These are phyloP conservation scores for Leptarthrus brevirostris DNA, from an alignment of 2,888 invertebrate species.

Conservation along the genomic window DNA sequence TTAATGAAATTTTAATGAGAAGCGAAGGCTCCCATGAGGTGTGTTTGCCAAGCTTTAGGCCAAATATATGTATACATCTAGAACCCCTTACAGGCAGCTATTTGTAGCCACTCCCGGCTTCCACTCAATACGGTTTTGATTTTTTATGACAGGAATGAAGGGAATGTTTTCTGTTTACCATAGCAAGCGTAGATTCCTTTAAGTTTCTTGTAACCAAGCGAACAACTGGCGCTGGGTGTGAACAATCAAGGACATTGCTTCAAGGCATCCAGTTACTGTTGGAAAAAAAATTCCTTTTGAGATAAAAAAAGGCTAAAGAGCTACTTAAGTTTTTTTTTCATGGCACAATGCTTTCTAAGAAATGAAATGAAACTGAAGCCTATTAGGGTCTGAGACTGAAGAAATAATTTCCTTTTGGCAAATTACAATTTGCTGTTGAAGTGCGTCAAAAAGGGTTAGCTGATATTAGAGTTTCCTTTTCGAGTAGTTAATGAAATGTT, in stretches of 20 bases:
- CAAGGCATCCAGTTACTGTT: background rate
- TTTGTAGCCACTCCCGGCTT: no score
- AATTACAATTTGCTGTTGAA: background rate
- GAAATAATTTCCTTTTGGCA: background rate
- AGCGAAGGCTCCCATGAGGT: no score
- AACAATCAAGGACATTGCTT: slow-evolving; percentile 10
- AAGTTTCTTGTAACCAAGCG: slow-evolving; percentile 11
- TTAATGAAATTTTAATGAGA: no score
- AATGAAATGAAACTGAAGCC: background rate
- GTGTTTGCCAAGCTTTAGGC: no score
- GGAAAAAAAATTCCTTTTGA: background rate
- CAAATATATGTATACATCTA: no score
- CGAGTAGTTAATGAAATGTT: no score
- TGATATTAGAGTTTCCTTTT: no score
- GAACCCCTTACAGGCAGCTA: no score
- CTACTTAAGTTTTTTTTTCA: background rate
- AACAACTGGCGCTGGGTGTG: slow-evolving; percentile 17
- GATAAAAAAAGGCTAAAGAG: background rate
- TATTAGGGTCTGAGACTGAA: background rate
- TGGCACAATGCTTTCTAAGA: background rate
- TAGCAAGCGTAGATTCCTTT: background rate
- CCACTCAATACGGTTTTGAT: no score
- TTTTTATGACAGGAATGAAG: no score
- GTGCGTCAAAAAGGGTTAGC: no score
- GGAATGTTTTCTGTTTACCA: background rate